These are phyloP conservation scores for Eulithis prunata DNA, from an alignment of 2,888 invertebrate species.

Conservation along the genomic window DNA sequence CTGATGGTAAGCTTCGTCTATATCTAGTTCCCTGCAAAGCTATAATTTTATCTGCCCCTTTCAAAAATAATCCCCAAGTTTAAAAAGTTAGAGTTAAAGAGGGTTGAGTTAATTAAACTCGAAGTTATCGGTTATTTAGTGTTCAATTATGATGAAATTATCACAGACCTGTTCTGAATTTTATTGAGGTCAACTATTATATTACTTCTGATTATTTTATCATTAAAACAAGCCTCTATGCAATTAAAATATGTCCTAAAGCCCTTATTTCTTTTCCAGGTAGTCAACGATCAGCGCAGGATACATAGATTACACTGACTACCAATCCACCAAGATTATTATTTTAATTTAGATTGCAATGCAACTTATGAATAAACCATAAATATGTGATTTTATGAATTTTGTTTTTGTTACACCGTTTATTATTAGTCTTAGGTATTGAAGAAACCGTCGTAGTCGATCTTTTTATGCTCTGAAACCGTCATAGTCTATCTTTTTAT, in stretches of 20 bases:
- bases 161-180: constrained; percentile 83
- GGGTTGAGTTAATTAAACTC: background rate
- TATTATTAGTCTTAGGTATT: too few relatives aligned
- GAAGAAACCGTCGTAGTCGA: too few relatives aligned
- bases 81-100: too few relatives aligned
- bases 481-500: too few relatives aligned
- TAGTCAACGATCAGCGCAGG: background rate
- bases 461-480: too few relatives aligned
- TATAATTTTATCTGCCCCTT: background rate
- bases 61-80: background rate
- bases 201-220: constrained; percentile 46
- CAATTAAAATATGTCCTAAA: background rate
- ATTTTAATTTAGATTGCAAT: background rate
- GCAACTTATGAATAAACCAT: background rate
- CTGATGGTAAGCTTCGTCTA: background rate
- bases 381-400: background rate
- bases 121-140: too few relatives aligned
- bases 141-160: constrained; percentile 62
- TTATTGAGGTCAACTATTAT: constrained; percentile 62
- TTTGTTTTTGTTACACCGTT: background rate
- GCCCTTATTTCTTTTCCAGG: constrained; percentile 15
- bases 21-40: background rate
- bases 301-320: too few relatives aligned
- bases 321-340: too few relatives aligned
- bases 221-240: background rate